Base-by-base conservation (phyloP, 1,140 invertebrate species). In the Musca vetustissima region DNA sequence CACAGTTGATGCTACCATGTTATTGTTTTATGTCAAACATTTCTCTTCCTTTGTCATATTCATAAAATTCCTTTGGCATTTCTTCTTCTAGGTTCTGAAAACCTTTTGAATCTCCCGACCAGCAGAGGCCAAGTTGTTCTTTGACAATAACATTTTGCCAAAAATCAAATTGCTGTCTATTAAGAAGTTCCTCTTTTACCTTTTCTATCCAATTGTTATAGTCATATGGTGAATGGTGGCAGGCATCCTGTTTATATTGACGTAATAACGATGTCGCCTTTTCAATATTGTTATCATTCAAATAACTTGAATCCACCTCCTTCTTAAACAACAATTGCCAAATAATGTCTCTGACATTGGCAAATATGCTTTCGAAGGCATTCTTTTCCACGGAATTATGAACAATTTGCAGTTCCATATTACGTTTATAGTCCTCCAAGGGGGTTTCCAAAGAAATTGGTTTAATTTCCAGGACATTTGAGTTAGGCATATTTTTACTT, bases 131-230 rank as follows among this genome's bases (percentile, higher is more conserved):
- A 15, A 81, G 69, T 52, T 77, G 61, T 2, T 74, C 71, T 17
- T 71, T 59, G 1, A 75, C 71, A 14, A 81, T 64, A 6, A 79
- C 50, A 1, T 71, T 22, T 43, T 65, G 11, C 79, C 79, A 81
- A 32, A 79, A 79, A 0, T 72, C 69, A 14, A 66, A 65, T 6
- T 70, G 69, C 1, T 71, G 69, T 3, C 61, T 70, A 11, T 68
- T 61, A 1, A 66, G 7, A 1, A 73, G 43, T 19, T 71, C 71
- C 0, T 24, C 43, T 15, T 72, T 78, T 0, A 81, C 25, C 19
- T 75, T 71, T 0, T 48, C 43, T 0, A 77, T 71, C 68, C 81
- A 81, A 21, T 74, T 65, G 48, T 81, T 76, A 65, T 76, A 81
- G 7, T 77, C 79, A n/a, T 55, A 32, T 25, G 75, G 74, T n/a